These are phyloP conservation scores for Thera obeliscata DNA, from an alignment of 2,888 invertebrate species.

Conservation along the genomic window DNA sequence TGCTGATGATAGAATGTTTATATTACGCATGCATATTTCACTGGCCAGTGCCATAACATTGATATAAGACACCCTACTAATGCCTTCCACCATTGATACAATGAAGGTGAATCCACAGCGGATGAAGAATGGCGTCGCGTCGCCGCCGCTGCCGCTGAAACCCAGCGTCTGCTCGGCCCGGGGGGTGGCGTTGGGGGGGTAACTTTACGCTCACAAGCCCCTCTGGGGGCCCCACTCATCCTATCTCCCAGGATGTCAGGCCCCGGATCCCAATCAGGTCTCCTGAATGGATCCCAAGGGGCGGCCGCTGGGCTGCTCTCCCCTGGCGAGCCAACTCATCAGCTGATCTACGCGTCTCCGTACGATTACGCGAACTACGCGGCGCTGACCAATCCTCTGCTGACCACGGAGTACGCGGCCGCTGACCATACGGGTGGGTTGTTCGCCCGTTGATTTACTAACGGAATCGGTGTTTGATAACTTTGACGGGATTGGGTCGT, in stretches of 20 bases:
- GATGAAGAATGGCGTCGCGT: slow-evolving; percentile 95
- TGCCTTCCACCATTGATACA: slow-evolving; percentile 73
- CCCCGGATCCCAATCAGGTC: slow-evolving; percentile 89
- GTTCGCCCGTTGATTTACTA: slow-evolving; percentile 80
- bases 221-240: slow-evolving; percentile 96
- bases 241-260: slow-evolving; percentile 95
- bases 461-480: slow-evolving; percentile 42
- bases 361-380: slow-evolving; percentile 97
- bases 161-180: slow-evolving; percentile 89
- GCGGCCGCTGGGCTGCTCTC: slow-evolving; percentile 77
- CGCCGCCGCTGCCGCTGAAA: slow-evolving; percentile 91
- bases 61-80: slow-evolving; percentile 30
- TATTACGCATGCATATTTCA: not conserved
- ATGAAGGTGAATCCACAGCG: slow-evolving; percentile 83
- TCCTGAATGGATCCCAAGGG: slow-evolving; percentile 80
- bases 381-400: slow-evolving; percentile 92
- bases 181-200: slow-evolving; percentile 75
- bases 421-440: slow-evolving; percentile 98
- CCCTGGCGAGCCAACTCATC: slow-evolving; percentile 88
- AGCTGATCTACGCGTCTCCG: slow-evolving; percentile 93
- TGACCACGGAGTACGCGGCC: slow-evolving; percentile 90
- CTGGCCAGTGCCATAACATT: slow-evolving; percentile 26
- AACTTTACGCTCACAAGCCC: slow-evolving; percentile 87
- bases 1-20: not conserved
- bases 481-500: slow-evolving; percentile 15